These are phyloP conservation scores for Dendrolimus kikuchii DNA, from an alignment of 1,140 invertebrate species.

Conservation along the genomic window DNA sequence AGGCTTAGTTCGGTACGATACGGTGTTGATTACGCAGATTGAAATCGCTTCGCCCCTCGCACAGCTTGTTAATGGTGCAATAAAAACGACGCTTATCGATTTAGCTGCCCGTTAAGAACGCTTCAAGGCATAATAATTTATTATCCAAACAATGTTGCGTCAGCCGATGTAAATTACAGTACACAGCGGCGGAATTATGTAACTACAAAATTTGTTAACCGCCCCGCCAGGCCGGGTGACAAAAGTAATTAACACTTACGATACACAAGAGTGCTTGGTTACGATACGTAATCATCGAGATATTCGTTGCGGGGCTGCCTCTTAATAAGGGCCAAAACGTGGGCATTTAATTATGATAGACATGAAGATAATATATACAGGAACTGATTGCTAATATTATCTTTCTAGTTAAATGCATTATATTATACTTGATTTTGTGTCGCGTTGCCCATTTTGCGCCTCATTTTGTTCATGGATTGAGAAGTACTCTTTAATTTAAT, in stretches of 20 bases:
- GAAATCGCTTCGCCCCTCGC: conserved; percentile 53
- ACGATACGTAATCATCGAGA: conserved; percentile 39
- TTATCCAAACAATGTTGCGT: conserved; percentile 49
- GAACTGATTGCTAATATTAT: too few relatives aligned
- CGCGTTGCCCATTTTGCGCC: too few relatives aligned
- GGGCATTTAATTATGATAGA: conserved; percentile 39
- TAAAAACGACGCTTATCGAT: conserved; percentile 65
- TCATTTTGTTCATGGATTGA: too few relatives aligned
- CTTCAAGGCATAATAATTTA: conserved; percentile 55
- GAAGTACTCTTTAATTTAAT: too few relatives aligned
- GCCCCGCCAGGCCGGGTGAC: conserved; percentile 49
- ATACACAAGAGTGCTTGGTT: conserved; percentile 50
- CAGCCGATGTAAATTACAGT: conserved; percentile 45
- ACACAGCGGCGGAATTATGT: conserved; percentile 42
- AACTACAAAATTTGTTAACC: conserved; percentile 53
- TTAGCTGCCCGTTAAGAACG: conserved; percentile 55
- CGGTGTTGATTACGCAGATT: conserved; percentile 64
- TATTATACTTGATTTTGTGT: too few relatives aligned
- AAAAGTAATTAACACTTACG: conserved; percentile 66
- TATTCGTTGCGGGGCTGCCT: conserved; percentile 15
- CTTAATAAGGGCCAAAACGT: conserved; percentile 38
- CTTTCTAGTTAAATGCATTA: too few relatives aligned
- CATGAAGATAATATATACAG: too few relatives aligned
- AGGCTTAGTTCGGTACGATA: conserved; percentile 34
- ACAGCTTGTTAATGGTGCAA: conserved; percentile 62